These are phyloP conservation scores for Hydropotes inermis DNA, from an alignment of 2,113 vertebrate species.

Conservation along the genomic window DNA sequence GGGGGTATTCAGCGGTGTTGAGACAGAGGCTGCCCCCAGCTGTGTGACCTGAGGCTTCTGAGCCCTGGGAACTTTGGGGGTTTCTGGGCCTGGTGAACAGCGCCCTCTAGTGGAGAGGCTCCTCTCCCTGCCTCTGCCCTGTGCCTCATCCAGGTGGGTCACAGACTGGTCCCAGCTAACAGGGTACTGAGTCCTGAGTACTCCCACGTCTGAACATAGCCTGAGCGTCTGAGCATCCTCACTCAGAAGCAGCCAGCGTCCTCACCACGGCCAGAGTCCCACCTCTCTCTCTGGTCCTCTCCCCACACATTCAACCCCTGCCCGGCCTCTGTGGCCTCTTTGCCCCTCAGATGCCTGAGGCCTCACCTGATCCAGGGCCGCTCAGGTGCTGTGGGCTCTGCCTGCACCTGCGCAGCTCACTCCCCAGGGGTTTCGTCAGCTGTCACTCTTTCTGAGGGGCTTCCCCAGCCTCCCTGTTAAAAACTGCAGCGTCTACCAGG, in stretches of 20 bases:
- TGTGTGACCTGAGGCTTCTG: not conserved
- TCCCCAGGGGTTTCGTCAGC: not conserved
- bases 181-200: not conserved
- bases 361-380: rapidly evolving
- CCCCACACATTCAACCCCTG: not conserved
- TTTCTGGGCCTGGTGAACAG: not conserved
- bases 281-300: not conserved
- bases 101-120: slow-evolving; percentile 26
- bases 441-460: not conserved
- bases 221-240: not conserved
- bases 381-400: not conserved
- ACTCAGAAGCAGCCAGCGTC: not conserved
- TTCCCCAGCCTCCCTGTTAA: not conserved
- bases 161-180: not conserved
- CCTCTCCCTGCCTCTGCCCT: not conserved
- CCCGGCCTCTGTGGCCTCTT: not conserved
- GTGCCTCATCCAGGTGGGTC: not conserved
- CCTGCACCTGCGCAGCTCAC: not conserved
- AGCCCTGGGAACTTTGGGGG: rapidly evolving
- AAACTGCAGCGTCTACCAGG: not conserved
- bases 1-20: not conserved
- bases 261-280: rapidly evolving
- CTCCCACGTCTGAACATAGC: not conserved
- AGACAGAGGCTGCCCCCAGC: not conserved
- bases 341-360: not conserved